Base-by-base conservation (phyloP, 2,888 invertebrate species). In the Drosophila birchii region DNA sequence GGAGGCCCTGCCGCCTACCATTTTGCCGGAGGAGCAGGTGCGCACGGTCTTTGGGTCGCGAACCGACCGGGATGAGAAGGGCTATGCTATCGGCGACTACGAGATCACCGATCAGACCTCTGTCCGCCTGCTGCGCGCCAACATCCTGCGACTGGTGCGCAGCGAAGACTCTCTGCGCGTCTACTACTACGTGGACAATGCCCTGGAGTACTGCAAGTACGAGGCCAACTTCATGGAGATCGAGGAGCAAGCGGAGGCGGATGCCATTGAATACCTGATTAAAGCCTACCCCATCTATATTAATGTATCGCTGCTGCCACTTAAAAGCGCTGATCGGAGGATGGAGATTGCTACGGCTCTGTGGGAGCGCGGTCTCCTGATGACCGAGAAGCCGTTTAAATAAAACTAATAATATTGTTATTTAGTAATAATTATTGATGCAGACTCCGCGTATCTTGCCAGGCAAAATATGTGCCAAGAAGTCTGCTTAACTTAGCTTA, bases 181-280 rank as follows among this genome's bases (percentile, higher is more conserved):
- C 38, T 98, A 97, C 92, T 97, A 97, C 92, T 95, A 95, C 77
- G 93, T 95, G 47, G 97, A 98, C 89, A 99, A 99, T 92, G 95
- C 96, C 0, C 94, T 96, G 76, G 95, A 96, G 82, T 98, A 97
- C 90, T 97, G 97, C 90, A 97, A 95, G 39, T 95, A 95, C 90
- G 97, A 97, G 38, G 94, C 94, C 2, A 96, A 96, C 83, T 95
- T 94, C 90, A 92, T 98, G 72, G 97, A 97, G 90, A 94, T 98
- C 70, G 94, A 95, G 14, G 94, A 95, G 14, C 93, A 94, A 3
- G 94, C 94, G 1, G 93, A 95, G 75, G 95, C 96, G 0, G 94
- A 95, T 3, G 96, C 95, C 0, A 93, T 98, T 16, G 95, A 96
- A 88, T 93, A 93, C 61, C 93, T 98, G 38, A 95, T 97, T 61